Base-by-base conservation (phyloP, 2,797 vertebrate genomes). In the Hydrophis major region DNA sequence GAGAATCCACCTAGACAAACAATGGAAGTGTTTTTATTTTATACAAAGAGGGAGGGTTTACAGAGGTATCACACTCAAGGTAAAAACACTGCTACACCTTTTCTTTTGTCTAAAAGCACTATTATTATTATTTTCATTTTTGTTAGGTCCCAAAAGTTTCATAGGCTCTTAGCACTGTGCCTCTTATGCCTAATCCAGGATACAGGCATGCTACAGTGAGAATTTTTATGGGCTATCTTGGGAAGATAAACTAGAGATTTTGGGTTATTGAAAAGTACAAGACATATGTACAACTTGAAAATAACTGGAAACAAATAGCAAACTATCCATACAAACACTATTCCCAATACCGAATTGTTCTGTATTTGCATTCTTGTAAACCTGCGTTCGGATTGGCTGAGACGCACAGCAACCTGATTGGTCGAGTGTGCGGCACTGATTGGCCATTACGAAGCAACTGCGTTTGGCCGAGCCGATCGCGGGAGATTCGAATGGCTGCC, bases 1-100 rank as follows among this genome's bases (percentile, higher is more conserved):
- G 59, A 92, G 6, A 61, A 12, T 12, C 93, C 32, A 42, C 90
- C 94, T 94, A 53, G 53, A 42, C 90, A 69, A 47, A 37, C 10
- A 59, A 89, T 88, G 11, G 6, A 1, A 22, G 25, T 28, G 25
- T 83, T 86, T 22, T 3, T 47, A 83, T 55, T 83, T 50, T n/a
- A 28, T 47, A 27, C 28, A 53, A 37, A 74, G 55, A 37, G 1
- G 22, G 8, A 53, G 1, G 10, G 22, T 66, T 89, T 25, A 56
- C 6, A 63, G 74, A 63, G 10, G 6, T 78, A 22, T n/a, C 18
- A 16, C 13, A 42, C 18, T 22, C 55, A 32, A 50, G 37, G 13
- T 20, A 47, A 88, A 89, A 61, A n/a, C n/a, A 47, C 13, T 59
- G 37, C 10, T 83, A 47, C 74, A 47, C 37, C 20, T 83, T 83